Conservation (phyloP, 2,113 vertebrate species). For the Eulacestoma nigropectus region DNA sequence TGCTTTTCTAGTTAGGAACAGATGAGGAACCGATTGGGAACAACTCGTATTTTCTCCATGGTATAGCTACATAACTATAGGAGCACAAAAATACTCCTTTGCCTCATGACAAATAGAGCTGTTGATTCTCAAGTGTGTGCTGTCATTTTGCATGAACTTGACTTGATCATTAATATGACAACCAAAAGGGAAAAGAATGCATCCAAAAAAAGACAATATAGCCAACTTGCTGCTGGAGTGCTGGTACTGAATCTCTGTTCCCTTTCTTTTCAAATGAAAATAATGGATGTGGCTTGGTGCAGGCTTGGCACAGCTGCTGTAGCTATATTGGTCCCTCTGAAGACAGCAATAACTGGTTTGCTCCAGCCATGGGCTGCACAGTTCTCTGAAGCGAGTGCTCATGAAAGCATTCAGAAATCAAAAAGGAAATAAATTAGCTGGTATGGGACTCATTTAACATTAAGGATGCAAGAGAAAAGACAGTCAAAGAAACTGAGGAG, state of each 20-base stretch:
- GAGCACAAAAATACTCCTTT: background rate
- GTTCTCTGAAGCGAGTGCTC: background rate
- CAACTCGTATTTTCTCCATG: background rate
- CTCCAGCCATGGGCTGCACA: background rate
- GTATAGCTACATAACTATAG: background rate
- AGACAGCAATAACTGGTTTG: background rate
- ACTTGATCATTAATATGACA: background rate
- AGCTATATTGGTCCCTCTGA: background rate
- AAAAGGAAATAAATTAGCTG: background rate
- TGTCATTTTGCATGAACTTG: background rate
- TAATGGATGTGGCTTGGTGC: background rate
- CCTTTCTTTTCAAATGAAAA: background rate
- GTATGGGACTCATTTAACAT: background rate
- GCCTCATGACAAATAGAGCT: background rate
- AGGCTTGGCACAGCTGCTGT: accelerated
- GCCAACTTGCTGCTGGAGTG: background rate
- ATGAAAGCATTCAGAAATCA: background rate
- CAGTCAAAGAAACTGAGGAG: background rate
- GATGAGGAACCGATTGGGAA: background rate
- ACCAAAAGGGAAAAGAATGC: background rate
- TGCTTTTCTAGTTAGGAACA: background rate
- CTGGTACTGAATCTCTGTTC: background rate
- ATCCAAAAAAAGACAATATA: background rate
- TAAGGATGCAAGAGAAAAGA: background rate
- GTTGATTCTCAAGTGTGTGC: background rate